Base-by-base conservation (phyloP, 2,888 invertebrate genomes). In the Torymus tubicola region DNA sequence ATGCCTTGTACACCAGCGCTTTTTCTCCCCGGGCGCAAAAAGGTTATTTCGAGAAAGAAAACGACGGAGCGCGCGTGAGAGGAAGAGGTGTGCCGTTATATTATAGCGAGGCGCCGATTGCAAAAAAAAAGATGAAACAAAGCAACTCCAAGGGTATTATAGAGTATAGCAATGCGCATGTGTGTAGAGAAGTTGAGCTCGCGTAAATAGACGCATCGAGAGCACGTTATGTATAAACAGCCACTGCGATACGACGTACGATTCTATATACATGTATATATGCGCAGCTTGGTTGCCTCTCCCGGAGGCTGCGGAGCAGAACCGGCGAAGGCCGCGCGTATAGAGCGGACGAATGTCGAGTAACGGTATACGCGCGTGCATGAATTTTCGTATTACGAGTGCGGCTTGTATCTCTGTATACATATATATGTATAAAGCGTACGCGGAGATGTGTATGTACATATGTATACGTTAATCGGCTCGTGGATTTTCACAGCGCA, bases 341-440 rank as follows among this genome's bases (percentile, higher is more conserved):
- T n/a, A n/a, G n/a, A n/a, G 67, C 31, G 61, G 31, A 69, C 71
- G 71, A 80, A 80, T 80, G 80, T 75, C 75, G 75, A 80, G 42
- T 80, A 80, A 80, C 80, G 80, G 80, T 65, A 61, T 0, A 58
- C 14, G 57, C 11, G 31, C 31, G 31, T 64, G 50, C 64, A 77
- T 72, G 67, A 72, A 72, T 67, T 61, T 78, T 72, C 53, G 31
- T 31, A 31, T 31, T 31, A 8, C 3, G 2, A 31, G 31, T 31
- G 16, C n/a, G n/a, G n/a, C n/a, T n/a, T n/a, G n/a, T n/a, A n/a
- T n/a, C n/a, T n/a, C n/a, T n/a, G n/a, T n/a, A n/a, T n/a, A n/a
- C n/a, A n/a, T n/a, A n/a, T 42, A 52, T 60, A 1, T 10, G 21
- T 42, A 12, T 12, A 24, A n/a, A 12, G 42, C 5, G 42, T 21